phyloP scores from a whole-genome alignment of 2,797 vertebrate species.

The Tokudaia muenninki region DNA sequence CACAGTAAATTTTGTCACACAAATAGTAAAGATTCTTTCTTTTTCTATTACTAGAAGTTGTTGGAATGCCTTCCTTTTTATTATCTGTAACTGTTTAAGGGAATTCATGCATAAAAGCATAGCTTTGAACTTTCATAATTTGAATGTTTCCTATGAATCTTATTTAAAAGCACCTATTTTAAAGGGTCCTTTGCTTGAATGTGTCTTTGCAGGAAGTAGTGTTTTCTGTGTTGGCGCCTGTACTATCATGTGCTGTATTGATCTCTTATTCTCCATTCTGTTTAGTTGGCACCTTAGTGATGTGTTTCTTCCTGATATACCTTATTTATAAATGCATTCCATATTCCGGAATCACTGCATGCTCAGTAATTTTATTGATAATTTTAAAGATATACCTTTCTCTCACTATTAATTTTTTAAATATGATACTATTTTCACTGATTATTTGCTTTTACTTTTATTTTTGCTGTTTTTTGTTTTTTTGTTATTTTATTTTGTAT shows the following conservation, averaged over 20 bases:
- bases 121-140: background rate
- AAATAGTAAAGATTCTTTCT: background rate
- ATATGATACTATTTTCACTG: background rate
- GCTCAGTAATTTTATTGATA: background rate
- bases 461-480: no score
- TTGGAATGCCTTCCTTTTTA: background rate
- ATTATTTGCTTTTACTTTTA: background rate
- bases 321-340: background rate
- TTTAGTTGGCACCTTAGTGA: background rate
- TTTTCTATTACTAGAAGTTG: background rate
- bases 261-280: background rate
- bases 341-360: background rate
- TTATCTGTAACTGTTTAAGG: background rate
- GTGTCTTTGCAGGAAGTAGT: background rate
- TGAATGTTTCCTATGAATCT: background rate
- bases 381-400: background rate
- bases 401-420: background rate
- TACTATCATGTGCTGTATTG: background rate
- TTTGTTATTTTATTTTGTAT: no score
- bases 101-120: background rate
- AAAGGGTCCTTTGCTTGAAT: background rate
- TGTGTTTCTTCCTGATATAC: background rate
- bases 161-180: background rate
- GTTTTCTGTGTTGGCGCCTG: background rate
- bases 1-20: background rate